phyloP scores from a whole-genome alignment of 1,140 invertebrate species.

The Rhagoletis pomonella region DNA sequence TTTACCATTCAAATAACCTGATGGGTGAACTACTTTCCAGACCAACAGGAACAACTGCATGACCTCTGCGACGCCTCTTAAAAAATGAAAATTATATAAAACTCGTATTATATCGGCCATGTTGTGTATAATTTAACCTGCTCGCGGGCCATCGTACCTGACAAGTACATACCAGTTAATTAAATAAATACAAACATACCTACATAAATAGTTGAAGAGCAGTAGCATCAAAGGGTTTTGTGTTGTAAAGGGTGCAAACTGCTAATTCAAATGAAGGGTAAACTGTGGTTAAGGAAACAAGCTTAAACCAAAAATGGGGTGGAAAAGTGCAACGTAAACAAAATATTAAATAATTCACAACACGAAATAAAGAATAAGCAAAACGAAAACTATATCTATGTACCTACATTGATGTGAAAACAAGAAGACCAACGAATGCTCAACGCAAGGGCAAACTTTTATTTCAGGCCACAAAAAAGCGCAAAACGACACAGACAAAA shows the following conservation, averaged over 20 bases:
- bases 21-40: too few relatives aligned
- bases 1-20: too few relatives aligned
- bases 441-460: conserved; percentile 14
- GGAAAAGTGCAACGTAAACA: background rate
- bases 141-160: too few relatives aligned
- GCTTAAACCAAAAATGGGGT: background rate
- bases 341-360: background rate
- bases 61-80: too few relatives aligned
- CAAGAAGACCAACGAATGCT: too few relatives aligned
- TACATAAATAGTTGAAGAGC: background rate
- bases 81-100: too few relatives aligned
- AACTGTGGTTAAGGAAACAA: background rate
- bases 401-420: too few relatives aligned
- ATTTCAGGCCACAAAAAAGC: conserved; percentile 7
- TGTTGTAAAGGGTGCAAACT: background rate
- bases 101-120: too few relatives aligned
- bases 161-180: too few relatives aligned
- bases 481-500: background rate
- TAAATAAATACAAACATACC: background rate
- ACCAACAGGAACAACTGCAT: too few relatives aligned
- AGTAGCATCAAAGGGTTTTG: background rate
- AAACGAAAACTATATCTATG: background rate
- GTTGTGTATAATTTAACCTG: too few relatives aligned
- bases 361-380: background rate
- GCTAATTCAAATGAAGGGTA: background rate